Conservation (phyloP, 2,888 invertebrate species). For the Agriopis marginaria region DNA sequence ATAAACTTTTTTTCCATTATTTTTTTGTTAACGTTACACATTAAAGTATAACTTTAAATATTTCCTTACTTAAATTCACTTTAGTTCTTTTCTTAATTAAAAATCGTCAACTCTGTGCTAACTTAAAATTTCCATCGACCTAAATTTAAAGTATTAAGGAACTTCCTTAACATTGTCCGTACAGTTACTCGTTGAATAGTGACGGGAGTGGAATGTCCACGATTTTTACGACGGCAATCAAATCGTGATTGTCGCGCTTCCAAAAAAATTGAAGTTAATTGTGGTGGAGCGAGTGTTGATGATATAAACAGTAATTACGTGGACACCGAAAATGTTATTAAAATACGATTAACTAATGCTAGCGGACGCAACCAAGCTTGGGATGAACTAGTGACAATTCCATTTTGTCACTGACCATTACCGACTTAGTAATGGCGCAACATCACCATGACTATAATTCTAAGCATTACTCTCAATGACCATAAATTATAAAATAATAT, state of each 20-base stretch:
- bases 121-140: slow-evolving; percentile 14
- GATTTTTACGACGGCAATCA: slow-evolving; percentile 76
- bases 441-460: slow-evolving; percentile 21
- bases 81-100: not conserved
- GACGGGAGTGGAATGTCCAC: slow-evolving; percentile 67
- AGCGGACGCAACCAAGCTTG: slow-evolving; percentile 46
- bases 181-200: slow-evolving; percentile 66
- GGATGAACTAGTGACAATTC: slow-evolving; percentile 49
- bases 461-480: slow-evolving; percentile 16
- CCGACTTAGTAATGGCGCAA: slow-evolving; percentile 25
- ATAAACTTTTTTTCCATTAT: not conserved
- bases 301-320: slow-evolving; percentile 83
- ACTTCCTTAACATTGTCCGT: slow-evolving; percentile 39
- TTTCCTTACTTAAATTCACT: not conserved
- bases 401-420: slow-evolving; percentile 43
- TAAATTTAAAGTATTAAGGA: slow-evolving; percentile 26
- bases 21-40: too few species aligned
- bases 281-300: slow-evolving; percentile 80
- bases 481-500: slow-evolving; percentile 17
- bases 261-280: slow-evolving; percentile 81
- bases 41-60: too few species aligned
- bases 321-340: slow-evolving; percentile 81
- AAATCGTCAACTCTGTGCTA: slow-evolving; percentile 3
- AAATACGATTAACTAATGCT: slow-evolving; percentile 80
- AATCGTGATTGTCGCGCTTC: slow-evolving; percentile 82